These are phyloP conservation scores for Pseudochaenichthys georgianus DNA, from an alignment of 2,797 vertebrate genomes.

Conservation along the genomic window DNA sequence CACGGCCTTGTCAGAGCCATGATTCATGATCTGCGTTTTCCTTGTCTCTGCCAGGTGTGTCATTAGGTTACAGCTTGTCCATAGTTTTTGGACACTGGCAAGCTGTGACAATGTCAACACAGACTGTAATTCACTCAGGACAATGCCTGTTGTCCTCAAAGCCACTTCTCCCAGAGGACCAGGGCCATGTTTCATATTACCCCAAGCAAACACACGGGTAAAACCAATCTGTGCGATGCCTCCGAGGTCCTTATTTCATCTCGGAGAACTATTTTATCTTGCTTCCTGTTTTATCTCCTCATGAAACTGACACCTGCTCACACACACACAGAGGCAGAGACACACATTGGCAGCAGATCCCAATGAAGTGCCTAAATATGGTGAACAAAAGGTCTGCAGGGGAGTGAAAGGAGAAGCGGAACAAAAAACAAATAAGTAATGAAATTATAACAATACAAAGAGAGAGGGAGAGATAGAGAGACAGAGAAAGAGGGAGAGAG, in stretches of 20 bases:
- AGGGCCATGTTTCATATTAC: conserved; percentile 61
- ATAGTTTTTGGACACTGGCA: conserved; percentile 28
- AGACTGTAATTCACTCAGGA: conserved; percentile 52
- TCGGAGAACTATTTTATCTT: conserved; percentile 72
- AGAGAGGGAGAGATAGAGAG: conserved; percentile 79
- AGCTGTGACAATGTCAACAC: conserved; percentile 40
- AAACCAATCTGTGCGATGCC: conserved; percentile 51
- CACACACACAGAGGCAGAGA: conserved; percentile 31
- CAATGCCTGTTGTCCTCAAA: conserved; percentile 46
- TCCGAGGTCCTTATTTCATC: conserved; percentile 70
- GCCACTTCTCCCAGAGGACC: conserved; percentile 41
- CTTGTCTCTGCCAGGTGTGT: conserved; percentile 31
- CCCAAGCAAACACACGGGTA: conserved; percentile 55
- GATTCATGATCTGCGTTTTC: conserved; percentile 7
- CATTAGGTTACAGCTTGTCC: conserved; percentile 44
- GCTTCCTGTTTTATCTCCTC: conserved; percentile 82
- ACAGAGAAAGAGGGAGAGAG: conserved; percentile 74
- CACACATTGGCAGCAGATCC: conserved; percentile 75
- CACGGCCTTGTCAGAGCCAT: background rate
- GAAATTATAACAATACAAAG: conserved; percentile 97
- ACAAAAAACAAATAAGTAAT: conserved; percentile 96
- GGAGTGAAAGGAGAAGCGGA: conserved; percentile 91
- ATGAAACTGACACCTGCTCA: conserved; percentile 82
- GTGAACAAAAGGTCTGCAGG: conserved; percentile 87
- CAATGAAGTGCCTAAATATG: conserved; percentile 86